Conservation (phyloP, 1,140 invertebrate genomes). For the Aporrectodea caliginosa region DNA sequence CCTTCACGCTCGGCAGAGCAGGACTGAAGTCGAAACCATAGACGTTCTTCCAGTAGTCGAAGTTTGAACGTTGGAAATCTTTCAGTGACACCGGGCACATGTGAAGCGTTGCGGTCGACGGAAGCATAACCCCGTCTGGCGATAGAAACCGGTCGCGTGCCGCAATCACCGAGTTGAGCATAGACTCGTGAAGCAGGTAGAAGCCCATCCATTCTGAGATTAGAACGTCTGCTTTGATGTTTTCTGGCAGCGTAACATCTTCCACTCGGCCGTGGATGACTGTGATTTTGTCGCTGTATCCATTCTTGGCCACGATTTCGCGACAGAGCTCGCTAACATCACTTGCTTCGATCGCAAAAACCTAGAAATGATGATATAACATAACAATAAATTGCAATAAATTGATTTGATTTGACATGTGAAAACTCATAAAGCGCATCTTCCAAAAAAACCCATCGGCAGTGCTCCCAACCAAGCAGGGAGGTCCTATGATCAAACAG, state of each 20-base stretch:
- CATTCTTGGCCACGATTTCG: conserved; percentile 30
- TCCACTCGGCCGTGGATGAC: conserved; percentile 96
- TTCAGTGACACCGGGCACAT: conserved; percentile 38
- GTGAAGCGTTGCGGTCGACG: conserved; percentile 43
- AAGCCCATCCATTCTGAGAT: conserved; percentile 99
- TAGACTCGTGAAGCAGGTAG: conserved; percentile 93
- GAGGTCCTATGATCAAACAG: too few species aligned
- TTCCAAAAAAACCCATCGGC: too few species aligned
- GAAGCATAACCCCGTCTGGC: conserved; percentile 45
- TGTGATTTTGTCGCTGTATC: conserved; percentile 64
- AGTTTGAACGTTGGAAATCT: conserved; percentile 38
- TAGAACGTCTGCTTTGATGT: conserved; percentile 92
- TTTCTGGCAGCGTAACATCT: conserved; percentile 69
- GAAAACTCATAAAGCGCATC: too few species aligned
- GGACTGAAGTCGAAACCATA: conserved; percentile 50
- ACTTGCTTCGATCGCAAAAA: conserved; percentile 31
- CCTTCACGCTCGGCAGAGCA: conserved; percentile 21
- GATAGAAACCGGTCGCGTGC: conserved; percentile 90
- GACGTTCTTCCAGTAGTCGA: conserved; percentile 47
- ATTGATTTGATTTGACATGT: too few species aligned
- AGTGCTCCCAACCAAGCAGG: too few species aligned
- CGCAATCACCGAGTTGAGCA: conserved; percentile 91
- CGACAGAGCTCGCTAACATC: conserved; percentile 19
- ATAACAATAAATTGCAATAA: too few species aligned
- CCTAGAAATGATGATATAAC: conserved; percentile 22